Evolutionary conservation across 1,140 invertebrate species (phyloP), one percentile per base, ranked within the genome.

Genomic region (Magallana ariakensis): DNA sequence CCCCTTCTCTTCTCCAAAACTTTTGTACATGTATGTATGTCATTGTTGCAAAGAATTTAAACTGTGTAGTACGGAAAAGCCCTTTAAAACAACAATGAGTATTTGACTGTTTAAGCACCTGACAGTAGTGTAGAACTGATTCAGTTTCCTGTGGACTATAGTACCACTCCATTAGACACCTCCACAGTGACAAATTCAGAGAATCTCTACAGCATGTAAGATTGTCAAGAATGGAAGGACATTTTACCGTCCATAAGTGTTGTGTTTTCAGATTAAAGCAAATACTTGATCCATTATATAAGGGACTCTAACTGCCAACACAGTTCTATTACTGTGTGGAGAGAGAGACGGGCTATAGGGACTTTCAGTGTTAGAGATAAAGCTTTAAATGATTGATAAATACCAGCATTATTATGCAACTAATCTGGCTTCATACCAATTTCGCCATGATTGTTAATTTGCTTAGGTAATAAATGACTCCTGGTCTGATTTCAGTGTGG

Each of bases 201-300:
- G 33, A 46, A 46, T 46, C 33, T 46, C 33, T 5, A 46, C 33
- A 2, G 33, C 33, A 4, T 46, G 33, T 46, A 46, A 46, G 33
- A 46, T 46, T 46, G 33, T 46, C 33, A 46, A 46, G 33, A 46
- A 46, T 46, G 33, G 33, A 46, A 46, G 33, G 33, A 46, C 33
- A 11, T 75, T 11, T 60, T 16, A 13, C 15, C 5, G 9, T 4
- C 22, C 3, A 19, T 19, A 75, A 26, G 66, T 75, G 66, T 75
- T 75, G 33, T 75, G 66, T 75, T 75, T 75, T 33, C 22, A 75
- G 66, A 75, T 75, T 75, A 75, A 75, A 75, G 66, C 22, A 75
- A 75, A 75, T 11, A 75, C 19, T 75, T 26, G 66, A 62, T n/a
- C 19, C 58, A 62, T n/a, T 19, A n/a, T 26, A 26, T 75, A 75